Conservation (phyloP, 2,113 vertebrate genomes). For the Bos indicus region DNA sequence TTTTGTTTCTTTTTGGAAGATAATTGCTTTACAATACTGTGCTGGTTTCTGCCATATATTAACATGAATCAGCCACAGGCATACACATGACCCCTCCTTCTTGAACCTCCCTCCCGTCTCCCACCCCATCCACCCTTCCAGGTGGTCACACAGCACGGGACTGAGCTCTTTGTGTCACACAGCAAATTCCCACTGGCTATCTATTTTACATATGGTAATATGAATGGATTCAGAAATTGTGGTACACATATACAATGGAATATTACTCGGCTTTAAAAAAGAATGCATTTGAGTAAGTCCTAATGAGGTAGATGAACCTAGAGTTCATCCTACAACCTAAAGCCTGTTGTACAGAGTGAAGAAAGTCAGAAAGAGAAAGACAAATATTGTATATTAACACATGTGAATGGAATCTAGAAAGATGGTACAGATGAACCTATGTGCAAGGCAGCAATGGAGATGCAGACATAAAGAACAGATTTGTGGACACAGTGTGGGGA, state of each 20-base stretch:
- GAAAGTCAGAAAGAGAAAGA: neutral
- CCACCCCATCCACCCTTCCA: neutral
- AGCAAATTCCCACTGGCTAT: neutral
- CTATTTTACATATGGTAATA: neutral
- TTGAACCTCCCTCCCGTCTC: neutral
- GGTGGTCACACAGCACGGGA: neutral
- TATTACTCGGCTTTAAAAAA: neutral
- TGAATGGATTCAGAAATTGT: neutral
- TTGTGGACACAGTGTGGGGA: neutral
- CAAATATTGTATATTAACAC: neutral
- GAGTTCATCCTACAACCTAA: neutral
- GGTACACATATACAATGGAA: neutral
- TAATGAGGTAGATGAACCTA: neutral
- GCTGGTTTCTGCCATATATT: neutral
- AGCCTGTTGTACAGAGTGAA: neutral
- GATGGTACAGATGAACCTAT: neutral
- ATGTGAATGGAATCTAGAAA: neutral
- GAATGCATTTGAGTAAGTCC: neutral
- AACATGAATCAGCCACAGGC: neutral
- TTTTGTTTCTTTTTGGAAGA: neutral
- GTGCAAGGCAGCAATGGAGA: neutral
- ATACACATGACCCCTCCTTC: neutral
- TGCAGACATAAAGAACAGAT: neutral
- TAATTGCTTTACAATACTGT: neutral
- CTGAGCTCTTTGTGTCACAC: neutral